phyloP scores from a whole-genome alignment of 2,797 vertebrate species.

The Cuniculus paca region DNA sequence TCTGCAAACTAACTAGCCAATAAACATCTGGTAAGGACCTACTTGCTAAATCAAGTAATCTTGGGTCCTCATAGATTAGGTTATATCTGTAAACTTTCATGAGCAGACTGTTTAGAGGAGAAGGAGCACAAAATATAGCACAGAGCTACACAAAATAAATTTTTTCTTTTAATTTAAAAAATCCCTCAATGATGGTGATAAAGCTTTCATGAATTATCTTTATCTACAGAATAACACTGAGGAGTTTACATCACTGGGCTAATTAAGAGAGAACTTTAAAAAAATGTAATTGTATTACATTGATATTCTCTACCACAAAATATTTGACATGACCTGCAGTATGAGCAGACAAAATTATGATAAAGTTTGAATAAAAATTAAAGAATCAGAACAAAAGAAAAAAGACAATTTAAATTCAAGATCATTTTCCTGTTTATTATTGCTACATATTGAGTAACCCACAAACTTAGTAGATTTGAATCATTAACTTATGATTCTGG shows the following conservation, averaged over 20 bases:
- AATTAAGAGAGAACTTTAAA: background rate
- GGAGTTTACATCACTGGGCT: background rate
- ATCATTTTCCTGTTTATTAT: constrained; percentile 11
- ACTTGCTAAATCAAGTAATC: constrained; percentile 17
- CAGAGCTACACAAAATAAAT: background rate
- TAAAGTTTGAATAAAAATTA: constrained; percentile 48
- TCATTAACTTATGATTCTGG: background rate
- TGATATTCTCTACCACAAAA: background rate
- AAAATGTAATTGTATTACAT: background rate
- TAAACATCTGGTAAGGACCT: background rate
- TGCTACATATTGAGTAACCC: background rate
- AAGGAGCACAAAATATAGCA: background rate
- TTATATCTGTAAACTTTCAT: constrained; percentile 35
- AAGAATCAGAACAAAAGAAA: background rate
- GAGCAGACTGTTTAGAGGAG: background rate
- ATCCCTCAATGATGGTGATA: background rate
- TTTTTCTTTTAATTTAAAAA: constrained; percentile 11
- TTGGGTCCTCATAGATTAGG: background rate
- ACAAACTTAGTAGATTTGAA: background rate
- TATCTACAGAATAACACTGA: constrained; percentile 5
- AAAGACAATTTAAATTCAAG: constrained; percentile 23
- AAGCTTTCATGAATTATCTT: background rate
- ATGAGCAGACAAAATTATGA: constrained; percentile 10
- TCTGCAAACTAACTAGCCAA: background rate
- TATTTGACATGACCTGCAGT: background rate